Evolutionary conservation across 2,113 vertebrate species (phyloP).

Genomic region (Passer montanus): DNA sequence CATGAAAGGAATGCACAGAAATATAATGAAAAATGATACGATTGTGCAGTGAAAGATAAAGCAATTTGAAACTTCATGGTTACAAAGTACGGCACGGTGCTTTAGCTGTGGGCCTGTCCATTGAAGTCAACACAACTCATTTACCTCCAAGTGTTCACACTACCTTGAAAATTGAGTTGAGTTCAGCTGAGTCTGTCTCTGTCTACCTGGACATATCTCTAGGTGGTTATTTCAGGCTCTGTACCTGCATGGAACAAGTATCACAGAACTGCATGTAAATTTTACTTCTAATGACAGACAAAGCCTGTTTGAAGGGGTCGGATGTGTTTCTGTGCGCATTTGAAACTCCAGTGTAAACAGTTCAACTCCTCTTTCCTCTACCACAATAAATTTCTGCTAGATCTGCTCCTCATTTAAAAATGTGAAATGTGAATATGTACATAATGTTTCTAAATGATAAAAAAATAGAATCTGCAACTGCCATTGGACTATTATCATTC

Average conservation of each 20-base stretch:
- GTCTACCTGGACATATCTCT: not conserved
- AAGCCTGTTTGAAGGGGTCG: fast-evolving
- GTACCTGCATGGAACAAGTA: fast-evolving
- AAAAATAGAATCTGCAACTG: not conserved
- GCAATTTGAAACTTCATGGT: not conserved
- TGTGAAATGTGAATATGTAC: not conserved
- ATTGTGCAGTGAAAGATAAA: slow-evolving; percentile 36
- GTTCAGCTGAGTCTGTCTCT: not conserved
- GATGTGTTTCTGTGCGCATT: not conserved
- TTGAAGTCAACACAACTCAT: not conserved
- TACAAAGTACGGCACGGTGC: not conserved
- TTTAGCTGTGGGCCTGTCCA: not conserved
- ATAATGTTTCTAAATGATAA: not conserved
- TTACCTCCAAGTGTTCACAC: not conserved
- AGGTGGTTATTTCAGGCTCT: not conserved
- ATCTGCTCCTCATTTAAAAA: not conserved
- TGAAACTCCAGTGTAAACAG: not conserved
- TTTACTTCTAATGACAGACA: not conserved
- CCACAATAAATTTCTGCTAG: not conserved
- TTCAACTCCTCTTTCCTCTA: not conserved
- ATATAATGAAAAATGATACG: slow-evolving; percentile 39
- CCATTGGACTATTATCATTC: not conserved
- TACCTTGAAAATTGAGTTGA: not conserved
- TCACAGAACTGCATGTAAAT: not conserved
- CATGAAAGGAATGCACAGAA: not conserved